Evolutionary conservation across 2,113 vertebrate species (phyloP).

Genomic region (Cinclus cinclus): DNA sequence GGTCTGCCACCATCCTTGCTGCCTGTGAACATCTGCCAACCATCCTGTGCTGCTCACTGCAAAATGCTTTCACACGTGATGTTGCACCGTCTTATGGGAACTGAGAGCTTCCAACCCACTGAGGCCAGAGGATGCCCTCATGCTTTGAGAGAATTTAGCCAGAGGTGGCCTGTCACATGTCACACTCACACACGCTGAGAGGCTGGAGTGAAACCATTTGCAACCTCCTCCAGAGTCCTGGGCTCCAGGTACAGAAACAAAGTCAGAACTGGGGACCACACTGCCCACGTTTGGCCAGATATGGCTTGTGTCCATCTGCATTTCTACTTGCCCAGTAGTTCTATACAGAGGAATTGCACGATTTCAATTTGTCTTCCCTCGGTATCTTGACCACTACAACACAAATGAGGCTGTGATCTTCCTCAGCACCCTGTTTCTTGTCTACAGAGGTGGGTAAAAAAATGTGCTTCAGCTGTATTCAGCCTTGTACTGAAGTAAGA

Average conservation of each 20-base stretch:
- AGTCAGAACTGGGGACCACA: not conserved
- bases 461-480: not conserved
- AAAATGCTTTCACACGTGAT: not conserved
- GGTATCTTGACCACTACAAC: not conserved
- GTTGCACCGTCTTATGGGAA: rapidly evolving
- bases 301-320: rapidly evolving
- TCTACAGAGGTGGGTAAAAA: not conserved
- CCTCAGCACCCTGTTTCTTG: not conserved
- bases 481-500: not conserved
- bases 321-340: not conserved
- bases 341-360: not conserved
- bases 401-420: not conserved
- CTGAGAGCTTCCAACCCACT: not conserved
- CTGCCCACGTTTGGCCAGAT: not conserved
- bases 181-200: not conserved
- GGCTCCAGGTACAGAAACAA: not conserved
- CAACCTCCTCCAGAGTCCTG: not conserved
- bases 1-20: not conserved
- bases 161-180: not conserved
- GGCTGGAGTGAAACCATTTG: not conserved
- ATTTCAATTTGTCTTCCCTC: not conserved
- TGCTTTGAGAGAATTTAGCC: not conserved
- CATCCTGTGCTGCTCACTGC: not conserved
- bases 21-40: not conserved
- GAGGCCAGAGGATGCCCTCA: not conserved